Evolutionary conservation across 2,888 invertebrate genomes (phyloP), one percentile per base, ranked within the genome.

Genomic region (Catocala nupta): DNA sequence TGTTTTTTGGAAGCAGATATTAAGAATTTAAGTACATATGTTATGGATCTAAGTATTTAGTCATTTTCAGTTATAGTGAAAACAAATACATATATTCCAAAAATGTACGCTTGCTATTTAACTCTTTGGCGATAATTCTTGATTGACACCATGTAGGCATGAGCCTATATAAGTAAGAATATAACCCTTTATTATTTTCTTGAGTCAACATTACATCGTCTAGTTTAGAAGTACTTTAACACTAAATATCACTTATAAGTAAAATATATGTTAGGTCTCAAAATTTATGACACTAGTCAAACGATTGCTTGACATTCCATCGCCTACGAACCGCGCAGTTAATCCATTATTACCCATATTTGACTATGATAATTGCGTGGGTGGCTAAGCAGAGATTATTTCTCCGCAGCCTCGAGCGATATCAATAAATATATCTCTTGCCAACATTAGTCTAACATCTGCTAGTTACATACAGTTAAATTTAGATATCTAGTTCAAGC

Each of bases 371-470:
- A 63, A 67, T 51, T 60, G 58, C 70, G 70, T 72, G 61, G 70
- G 67, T 66, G 61, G 57, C 10, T 65, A 72, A 67, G 63, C 65
- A 62, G 51, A 70, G 65, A 67, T 72, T 72, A 70, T 72, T 61
- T 56, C 59, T 36, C 61, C 44, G 56, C 44, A 43, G 70, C 75
- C 60, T 45, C n/a, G 47, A 66, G 73, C 75, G 9, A 61, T 66
- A 71, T 25, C 60, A 57, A 66, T 63, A 70, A 64, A 61, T 69
- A 65, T 58, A 59, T 65, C 60, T 65, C 43, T 55, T 55, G 63
- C 63, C 52, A 64, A 55, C 55, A 64, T 64, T 59, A 59, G 50
- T 63, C 45, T 59, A 55, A 64, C 51, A 51, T 63, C 51, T 50
- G 50, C 48, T 48, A 56, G 48, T 47, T 47, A 47, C 8, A 51